Percentiles rank a stretch among this genome's conserved stretches.
Evolutionary conservation across 2,888 invertebrate species (phyloP).

Genomic region (Antheraea assamensis): DNA sequence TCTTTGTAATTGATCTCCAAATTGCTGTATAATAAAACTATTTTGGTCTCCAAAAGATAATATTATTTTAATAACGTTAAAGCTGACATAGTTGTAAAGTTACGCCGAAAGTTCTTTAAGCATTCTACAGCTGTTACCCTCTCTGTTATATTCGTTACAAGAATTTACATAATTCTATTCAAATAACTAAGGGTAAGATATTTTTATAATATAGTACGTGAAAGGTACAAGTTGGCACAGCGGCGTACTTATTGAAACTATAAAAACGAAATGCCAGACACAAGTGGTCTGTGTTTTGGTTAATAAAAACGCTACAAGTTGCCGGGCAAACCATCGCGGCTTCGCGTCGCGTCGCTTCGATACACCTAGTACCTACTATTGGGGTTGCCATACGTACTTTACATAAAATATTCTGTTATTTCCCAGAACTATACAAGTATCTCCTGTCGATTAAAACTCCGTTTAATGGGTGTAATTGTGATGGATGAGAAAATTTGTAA

Average conservation of each 20-base stretch:
- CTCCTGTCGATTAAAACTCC: too few relatives aligned
- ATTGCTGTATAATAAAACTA: neutral
- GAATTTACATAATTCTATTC: constrained; percentile 1
- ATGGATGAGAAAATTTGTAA: too few relatives aligned
- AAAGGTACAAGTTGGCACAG: constrained; percentile 22
- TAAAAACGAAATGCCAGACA: constrained; percentile 18
- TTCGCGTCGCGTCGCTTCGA: constrained; percentile 22
- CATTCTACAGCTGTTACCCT: neutral
- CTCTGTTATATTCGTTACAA: constrained; percentile 13
- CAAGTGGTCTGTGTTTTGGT: constrained; percentile 15
- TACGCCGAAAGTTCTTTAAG: constrained; percentile 6
- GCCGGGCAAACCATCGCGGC: constrained; percentile 25
- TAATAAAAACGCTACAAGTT: constrained; percentile 22
- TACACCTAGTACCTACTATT: too few relatives aligned
- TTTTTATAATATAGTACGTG: constrained; percentile 16
- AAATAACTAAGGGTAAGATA: neutral
- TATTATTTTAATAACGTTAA: constrained; percentile 3
- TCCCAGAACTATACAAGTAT: too few relatives aligned
- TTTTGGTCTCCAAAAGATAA: neutral
- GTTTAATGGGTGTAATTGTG: too few relatives aligned
- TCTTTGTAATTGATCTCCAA: neutral
- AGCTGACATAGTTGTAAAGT: constrained; percentile 6
- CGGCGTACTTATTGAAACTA: constrained; percentile 3
- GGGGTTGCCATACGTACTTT: too few relatives aligned
- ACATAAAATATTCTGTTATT: too few relatives aligned